Evolutionary conservation across 2,113 vertebrate genomes (phyloP).

Genomic region (Ancistrus triradiatus): DNA sequence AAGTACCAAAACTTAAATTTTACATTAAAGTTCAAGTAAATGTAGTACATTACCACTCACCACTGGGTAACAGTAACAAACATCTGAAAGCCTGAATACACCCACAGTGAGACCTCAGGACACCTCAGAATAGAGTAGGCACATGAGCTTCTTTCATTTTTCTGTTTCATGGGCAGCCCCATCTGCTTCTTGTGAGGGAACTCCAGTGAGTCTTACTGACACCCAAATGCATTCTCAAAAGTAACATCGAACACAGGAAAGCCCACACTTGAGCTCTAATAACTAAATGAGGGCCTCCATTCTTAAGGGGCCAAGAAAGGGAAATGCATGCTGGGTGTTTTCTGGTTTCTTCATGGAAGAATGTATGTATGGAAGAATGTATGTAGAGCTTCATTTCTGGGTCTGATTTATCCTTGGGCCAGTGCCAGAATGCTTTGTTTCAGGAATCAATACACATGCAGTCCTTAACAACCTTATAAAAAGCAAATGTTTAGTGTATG

Average conservation of each 20-base stretch:
- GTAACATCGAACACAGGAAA: slow-evolving; percentile 25
- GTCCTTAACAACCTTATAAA: background rate
- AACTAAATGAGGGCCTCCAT: no score
- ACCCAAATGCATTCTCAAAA: slow-evolving; percentile 2
- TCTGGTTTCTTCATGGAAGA: no score
- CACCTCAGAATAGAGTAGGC: background rate
- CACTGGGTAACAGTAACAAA: background rate
- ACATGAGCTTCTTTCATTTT: slow-evolving; percentile 17
- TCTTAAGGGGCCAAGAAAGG: background rate
- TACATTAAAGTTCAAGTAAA: no score
- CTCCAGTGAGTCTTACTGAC: slow-evolving; percentile 11
- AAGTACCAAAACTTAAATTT: no score
- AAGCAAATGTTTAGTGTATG: background rate
- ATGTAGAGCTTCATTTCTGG: background rate
- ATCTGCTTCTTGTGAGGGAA: slow-evolving; percentile 2
- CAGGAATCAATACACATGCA: background rate
- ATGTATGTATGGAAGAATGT: background rate
- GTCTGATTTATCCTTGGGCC: slow-evolving; percentile 2
- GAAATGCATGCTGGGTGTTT: background rate
- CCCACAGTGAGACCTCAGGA: background rate
- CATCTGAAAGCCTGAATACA: background rate
- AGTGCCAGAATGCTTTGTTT: background rate
- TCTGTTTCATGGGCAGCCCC: slow-evolving; percentile 3
- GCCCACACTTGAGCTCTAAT: slow-evolving; percentile 16
- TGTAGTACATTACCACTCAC: no score